phyloP scores from a whole-genome alignment of 2,113 vertebrate genomes.

The Ctenomys sociabilis region DNA sequence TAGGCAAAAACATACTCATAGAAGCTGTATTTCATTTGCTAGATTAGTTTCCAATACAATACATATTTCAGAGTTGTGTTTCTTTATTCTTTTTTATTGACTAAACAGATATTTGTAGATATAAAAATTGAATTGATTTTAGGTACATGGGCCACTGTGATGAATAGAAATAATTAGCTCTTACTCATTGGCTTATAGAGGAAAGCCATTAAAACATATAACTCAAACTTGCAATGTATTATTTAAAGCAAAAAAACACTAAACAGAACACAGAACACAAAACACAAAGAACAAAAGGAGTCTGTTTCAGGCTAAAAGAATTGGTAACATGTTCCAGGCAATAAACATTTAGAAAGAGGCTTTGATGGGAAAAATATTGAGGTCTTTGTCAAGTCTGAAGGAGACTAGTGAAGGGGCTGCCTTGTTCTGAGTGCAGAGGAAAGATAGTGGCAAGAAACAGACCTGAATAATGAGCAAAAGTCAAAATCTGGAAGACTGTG shows the following conservation, averaged over 20 bases:
- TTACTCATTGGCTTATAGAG: background rate
- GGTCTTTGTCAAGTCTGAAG: background rate
- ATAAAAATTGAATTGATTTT: background rate
- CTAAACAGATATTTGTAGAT: background rate
- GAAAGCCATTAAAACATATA: background rate
- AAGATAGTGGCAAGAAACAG: background rate
- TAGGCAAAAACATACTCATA: background rate
- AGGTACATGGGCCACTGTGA: background rate
- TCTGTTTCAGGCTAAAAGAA: background rate
- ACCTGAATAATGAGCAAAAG: background rate
- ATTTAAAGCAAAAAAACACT: background rate
- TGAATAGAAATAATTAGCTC: background rate
- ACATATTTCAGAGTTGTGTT: background rate
- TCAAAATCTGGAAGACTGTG: background rate
- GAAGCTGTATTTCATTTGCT: background rate
- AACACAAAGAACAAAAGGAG: background rate
- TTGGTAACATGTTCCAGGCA: background rate
- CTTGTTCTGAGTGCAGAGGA: background rate
- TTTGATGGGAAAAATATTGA: rapidly evolving
- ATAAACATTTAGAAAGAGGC: rapidly evolving
- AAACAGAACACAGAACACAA: background rate
- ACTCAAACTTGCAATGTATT: background rate
- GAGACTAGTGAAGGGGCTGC: background rate
- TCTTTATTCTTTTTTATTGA: background rate
- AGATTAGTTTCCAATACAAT: background rate